These are phyloP conservation scores for Hippocampus kuda DNA, from an alignment of 2,797 vertebrate genomes.

Conservation along the genomic window DNA sequence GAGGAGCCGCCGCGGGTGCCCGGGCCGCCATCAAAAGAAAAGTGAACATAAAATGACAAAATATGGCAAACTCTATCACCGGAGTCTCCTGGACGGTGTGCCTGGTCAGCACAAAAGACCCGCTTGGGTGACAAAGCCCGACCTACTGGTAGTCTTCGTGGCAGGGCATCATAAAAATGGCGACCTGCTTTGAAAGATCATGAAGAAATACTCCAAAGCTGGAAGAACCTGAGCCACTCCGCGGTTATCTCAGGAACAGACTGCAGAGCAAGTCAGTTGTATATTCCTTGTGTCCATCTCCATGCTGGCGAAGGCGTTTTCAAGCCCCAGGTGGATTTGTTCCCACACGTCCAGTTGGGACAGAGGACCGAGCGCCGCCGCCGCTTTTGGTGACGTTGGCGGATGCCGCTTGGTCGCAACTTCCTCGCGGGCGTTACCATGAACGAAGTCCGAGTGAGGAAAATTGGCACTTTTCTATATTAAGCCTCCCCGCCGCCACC, in stretches of 20 bases:
- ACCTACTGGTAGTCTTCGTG: not conserved
- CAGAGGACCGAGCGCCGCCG: not conserved
- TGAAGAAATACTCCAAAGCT: no score
- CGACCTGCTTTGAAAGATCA: no score
- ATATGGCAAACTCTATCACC: no score
- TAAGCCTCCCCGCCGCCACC: slow-evolving; percentile 80
- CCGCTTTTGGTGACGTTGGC: slow-evolving; percentile 1
- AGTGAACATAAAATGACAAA: no score
- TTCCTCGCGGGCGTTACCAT: slow-evolving; percentile 53
- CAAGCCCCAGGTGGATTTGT: not conserved
- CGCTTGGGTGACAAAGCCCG: not conserved
- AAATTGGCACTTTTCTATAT: slow-evolving; percentile 79
- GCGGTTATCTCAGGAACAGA: no score
- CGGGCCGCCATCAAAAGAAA: no score
- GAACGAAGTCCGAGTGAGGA: slow-evolving; percentile 65
- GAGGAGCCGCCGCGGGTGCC: no score
- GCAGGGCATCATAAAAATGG: no score
- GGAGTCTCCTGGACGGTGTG: not conserved
- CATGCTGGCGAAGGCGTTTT: no score
- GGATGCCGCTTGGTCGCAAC: slow-evolving; percentile 28
- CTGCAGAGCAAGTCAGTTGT: no score
- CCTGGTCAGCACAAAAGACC: not conserved
- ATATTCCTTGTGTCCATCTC: no score
- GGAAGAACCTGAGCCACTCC: no score
- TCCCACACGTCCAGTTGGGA: not conserved